Percentiles rank a stretch among this genome's conserved stretches.
Evolutionary conservation across 1,140 invertebrate species (phyloP).

Genomic region (Pseudomyrmex pallidus): DNA sequence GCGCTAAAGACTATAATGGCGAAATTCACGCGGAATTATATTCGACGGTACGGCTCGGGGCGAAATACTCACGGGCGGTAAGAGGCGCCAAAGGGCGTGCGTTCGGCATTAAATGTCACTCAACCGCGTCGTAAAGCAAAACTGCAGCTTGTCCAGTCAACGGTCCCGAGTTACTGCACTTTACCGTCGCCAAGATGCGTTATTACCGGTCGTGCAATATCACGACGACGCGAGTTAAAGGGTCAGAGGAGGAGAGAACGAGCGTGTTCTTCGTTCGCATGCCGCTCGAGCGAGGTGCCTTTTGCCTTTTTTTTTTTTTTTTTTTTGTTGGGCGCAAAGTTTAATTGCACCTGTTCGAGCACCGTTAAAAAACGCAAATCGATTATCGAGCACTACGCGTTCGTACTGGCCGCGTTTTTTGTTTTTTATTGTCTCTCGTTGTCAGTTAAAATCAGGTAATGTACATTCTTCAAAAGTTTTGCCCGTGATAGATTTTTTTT

Average conservation of each 20-base stretch:
- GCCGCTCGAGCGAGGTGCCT: constrained; percentile 49
- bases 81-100: constrained; percentile 76
- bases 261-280: constrained; percentile 15
- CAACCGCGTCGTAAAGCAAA: constrained; percentile 80
- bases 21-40: constrained; percentile 69
- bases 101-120: constrained; percentile 80
- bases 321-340: constrained; percentile 61
- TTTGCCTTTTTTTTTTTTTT: constrained; percentile 29
- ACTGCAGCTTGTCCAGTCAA: constrained; percentile 77
- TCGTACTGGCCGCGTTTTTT: constrained; percentile 20
- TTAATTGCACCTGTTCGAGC: constrained; percentile 54
- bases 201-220: constrained; percentile 75
- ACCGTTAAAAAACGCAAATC: constrained; percentile 36
- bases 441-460: constrained; percentile 27
- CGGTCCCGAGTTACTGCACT: constrained; percentile 70
- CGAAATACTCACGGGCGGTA: constrained; percentile 65
- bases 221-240: constrained; percentile 69
- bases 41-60: constrained; percentile 1
- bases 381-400: constrained; percentile 53
- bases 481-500: neutral
- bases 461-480: neutral
- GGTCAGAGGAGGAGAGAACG: neutral
- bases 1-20: constrained; percentile 25
- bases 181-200: constrained; percentile 67
- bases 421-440: constrained; percentile 9